phyloP scores from a whole-genome alignment of 2,888 invertebrate genomes.

The Gymnoscelis rufifasciata region DNA sequence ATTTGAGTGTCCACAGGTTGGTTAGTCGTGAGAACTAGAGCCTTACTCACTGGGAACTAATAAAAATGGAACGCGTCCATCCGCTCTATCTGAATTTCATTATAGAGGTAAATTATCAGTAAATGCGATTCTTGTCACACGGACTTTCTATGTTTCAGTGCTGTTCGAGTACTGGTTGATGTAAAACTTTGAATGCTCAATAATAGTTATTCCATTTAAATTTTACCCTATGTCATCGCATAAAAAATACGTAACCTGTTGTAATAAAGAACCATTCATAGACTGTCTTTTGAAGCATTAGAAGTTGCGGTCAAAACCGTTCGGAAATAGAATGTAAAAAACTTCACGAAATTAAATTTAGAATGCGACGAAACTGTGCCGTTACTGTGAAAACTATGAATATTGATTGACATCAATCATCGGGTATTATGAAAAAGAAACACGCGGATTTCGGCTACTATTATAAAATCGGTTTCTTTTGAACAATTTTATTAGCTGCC shows the following conservation, averaged over 20 bases:
- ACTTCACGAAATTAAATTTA: conserved; percentile 33
- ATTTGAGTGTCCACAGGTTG: conserved; percentile 56
- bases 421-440: conserved; percentile 33
- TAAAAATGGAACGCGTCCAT: conserved; percentile 52
- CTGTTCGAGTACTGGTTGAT: no score
- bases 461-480: conserved; percentile 62
- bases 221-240: no score
- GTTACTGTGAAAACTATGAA: conserved; percentile 51
- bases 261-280: no score
- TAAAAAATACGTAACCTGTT: no score
- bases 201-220: no score
- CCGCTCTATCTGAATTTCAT: conserved; percentile 10
- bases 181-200: no score
- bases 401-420: conserved; percentile 53
- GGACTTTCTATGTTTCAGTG: no score
- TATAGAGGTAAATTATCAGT: no score
- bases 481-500: conserved; percentile 66
- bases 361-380: conserved; percentile 41
- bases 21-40: conserved; percentile 54
- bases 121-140: no score
- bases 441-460: conserved; percentile 49
- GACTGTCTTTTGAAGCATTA: no score
- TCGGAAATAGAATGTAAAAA: conserved; percentile 2
- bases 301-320: background rate
- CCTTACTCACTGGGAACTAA: conserved; percentile 30